phyloP scores from a whole-genome alignment of 1,140 invertebrate species.

The Cyclina sinensis region DNA sequence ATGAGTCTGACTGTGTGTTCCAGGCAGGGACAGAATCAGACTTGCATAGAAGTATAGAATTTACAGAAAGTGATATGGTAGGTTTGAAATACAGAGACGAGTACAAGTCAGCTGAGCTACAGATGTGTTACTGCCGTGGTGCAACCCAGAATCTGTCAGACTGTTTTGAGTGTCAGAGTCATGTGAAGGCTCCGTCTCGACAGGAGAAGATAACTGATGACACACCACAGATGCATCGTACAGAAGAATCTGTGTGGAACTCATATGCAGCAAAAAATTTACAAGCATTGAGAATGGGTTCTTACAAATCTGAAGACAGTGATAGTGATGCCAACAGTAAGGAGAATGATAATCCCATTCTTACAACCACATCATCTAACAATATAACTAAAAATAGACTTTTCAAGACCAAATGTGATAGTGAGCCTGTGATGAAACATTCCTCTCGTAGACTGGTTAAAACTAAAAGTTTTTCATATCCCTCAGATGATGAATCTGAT shows the following conservation, averaged over 20 bases:
- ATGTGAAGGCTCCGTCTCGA: slow-evolving; percentile 75
- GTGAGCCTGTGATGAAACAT: not conserved
- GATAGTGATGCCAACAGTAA: slow-evolving; percentile 63
- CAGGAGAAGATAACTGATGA: slow-evolving; percentile 77
- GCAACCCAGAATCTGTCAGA: slow-evolving; percentile 30
- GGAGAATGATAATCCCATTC: slow-evolving; percentile 18
- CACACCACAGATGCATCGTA: slow-evolving; percentile 81
- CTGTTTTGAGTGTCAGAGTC: slow-evolving; percentile 76
- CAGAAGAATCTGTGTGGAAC: slow-evolving; percentile 80
- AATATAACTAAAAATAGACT: not conserved
- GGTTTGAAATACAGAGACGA: not conserved
- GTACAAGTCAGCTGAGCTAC: not conserved
- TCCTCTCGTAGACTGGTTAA: slow-evolving; percentile 44
- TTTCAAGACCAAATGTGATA: slow-evolving; percentile 28
- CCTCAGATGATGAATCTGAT: slow-evolving; percentile 73
- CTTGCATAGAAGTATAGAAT: not conserved
- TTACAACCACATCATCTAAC: not conserved
- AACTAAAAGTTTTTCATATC: slow-evolving; percentile 65
- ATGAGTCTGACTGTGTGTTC: not conserved
- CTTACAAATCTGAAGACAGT: slow-evolving; percentile 76
- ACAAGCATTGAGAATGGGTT: slow-evolving; percentile 80
- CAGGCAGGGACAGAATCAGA: not conserved
- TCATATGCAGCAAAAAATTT: slow-evolving; percentile 81
- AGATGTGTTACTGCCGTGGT: slow-evolving; percentile 33
- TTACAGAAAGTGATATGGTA: not conserved